Evolutionary conservation across 1,140 invertebrate species (phyloP).

Genomic region (Rhagoletis zephyria): DNA sequence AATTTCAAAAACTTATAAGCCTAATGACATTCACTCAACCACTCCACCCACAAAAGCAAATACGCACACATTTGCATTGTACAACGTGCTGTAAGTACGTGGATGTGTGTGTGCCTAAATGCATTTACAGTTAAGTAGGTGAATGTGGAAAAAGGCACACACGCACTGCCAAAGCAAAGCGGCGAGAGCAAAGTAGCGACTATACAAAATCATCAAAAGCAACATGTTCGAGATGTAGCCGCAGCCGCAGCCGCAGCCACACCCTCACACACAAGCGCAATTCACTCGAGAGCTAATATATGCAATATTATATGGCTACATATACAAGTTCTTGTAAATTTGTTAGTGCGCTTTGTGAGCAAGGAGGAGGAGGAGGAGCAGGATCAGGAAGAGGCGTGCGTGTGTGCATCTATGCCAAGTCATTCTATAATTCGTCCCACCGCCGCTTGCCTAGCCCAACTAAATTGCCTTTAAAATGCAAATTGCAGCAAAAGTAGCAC

Average conservation of each 20-base stretch:
- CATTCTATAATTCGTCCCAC: neutral
- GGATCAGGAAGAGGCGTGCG: neutral
- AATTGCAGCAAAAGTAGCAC: conserved; percentile 46
- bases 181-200: neutral
- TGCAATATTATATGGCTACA: neutral
- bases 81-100: neutral
- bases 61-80: neutral
- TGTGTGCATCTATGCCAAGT: neutral
- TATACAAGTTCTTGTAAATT: neutral
- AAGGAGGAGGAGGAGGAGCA: neutral
- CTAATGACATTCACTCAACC: conserved; percentile 45
- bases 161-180: neutral
- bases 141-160: neutral
- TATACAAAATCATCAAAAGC: conserved; percentile 27
- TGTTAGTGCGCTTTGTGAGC: neutral
- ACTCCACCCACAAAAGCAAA: neutral
- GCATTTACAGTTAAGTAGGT: neutral
- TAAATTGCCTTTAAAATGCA: conserved; percentile 52
- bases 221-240: conserved; percentile 5
- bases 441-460: neutral
- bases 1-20: conserved; percentile 50
- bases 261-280: neutral
- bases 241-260: conserved; percentile 12
- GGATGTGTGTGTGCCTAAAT: no score
- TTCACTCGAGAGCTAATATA: conserved; percentile 44